These are phyloP conservation scores for Drosophila willistoni DNA, from an alignment of 1,140 invertebrate genomes.

Conservation along the genomic window DNA sequence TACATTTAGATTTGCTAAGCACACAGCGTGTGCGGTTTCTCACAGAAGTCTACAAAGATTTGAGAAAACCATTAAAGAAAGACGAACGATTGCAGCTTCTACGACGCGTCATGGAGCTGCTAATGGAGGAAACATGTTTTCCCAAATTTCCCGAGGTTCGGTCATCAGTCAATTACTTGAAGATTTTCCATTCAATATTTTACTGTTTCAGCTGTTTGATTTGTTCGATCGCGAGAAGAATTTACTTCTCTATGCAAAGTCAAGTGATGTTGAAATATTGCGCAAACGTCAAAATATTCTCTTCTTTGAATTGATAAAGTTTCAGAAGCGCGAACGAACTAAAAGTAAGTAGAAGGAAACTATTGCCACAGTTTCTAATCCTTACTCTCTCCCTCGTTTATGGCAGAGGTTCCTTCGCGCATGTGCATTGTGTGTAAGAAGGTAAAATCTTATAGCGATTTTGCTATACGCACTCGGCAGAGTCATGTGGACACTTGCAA, in stretches of 20 bases:
- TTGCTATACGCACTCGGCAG: slow-evolving; percentile 74
- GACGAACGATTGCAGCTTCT: slow-evolving; percentile 62
- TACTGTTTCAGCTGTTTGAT: slow-evolving; percentile 61
- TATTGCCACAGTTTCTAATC: neutral
- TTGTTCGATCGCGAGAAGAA: slow-evolving; percentile 79
- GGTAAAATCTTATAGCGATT: slow-evolving; percentile 65
- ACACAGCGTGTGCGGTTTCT: slow-evolving; percentile 86
- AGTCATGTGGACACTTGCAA: slow-evolving; percentile 80
- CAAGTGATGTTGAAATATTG: slow-evolving; percentile 68
- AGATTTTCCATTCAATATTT: neutral
- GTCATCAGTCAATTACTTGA: neutral
- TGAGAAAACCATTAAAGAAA: slow-evolving; percentile 55
- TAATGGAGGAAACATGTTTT: slow-evolving; percentile 67
- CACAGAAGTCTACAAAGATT: slow-evolving; percentile 84
- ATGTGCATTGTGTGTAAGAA: slow-evolving; percentile 81
- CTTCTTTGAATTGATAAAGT: slow-evolving; percentile 77
- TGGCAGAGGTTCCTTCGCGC: slow-evolving; percentile 54
- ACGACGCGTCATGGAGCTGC: slow-evolving; percentile 54
- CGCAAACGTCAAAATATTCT: slow-evolving; percentile 73
- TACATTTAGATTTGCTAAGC: slow-evolving; percentile 86
- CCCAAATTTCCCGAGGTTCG: slow-evolving; percentile 69
- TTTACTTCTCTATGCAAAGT: slow-evolving; percentile 67
- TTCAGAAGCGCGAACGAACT: slow-evolving; percentile 41
- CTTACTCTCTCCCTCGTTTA: neutral
- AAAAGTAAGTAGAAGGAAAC: slow-evolving; percentile 39